Percentiles rank a stretch among this genome's conserved stretches.
These are phyloP conservation scores for Melanerpes formicivorus DNA, from an alignment of 2,113 vertebrate species.

Conservation along the genomic window DNA sequence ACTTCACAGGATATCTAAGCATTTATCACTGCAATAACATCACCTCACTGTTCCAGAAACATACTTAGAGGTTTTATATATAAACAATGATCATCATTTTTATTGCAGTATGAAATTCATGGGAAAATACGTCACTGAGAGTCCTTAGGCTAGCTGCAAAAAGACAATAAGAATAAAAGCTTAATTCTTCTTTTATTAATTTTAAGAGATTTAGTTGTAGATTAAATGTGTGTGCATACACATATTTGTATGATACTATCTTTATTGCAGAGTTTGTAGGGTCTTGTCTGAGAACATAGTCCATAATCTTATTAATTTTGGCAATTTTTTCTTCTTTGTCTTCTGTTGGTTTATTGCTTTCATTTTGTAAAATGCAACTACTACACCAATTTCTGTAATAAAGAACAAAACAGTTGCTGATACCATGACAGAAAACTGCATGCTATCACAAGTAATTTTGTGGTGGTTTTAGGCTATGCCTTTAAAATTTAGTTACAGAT, in stretches of 20 bases:
- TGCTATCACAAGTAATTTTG: neutral
- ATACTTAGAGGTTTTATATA: neutral
- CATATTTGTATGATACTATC: fast-evolving
- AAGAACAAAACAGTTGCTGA: neutral
- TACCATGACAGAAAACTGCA: neutral
- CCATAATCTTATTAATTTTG: neutral
- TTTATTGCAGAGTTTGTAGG: neutral
- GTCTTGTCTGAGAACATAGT: fast-evolving
- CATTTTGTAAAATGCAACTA: neutral
- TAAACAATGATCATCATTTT: neutral
- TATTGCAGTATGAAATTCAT: neutral
- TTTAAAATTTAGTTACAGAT: too few relatives aligned
- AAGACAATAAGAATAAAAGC: neutral
- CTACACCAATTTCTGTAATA: neutral
- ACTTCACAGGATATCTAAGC: neutral
- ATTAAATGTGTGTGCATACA: neutral
- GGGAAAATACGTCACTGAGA: neutral
- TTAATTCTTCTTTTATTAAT: neutral
- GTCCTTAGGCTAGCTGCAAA: neutral
- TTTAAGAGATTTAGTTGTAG: neutral
- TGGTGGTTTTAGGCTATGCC: too few relatives aligned
- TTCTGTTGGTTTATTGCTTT: neutral
- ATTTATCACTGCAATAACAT: neutral
- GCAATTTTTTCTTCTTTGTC: neutral
- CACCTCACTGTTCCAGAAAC: neutral